A percentile compares a stretch with the other conserved stretches of the same genome.
Evolutionary conservation across 1,140 invertebrate species (phyloP).

Genomic region (Ptiloglossa arizonensis): DNA sequence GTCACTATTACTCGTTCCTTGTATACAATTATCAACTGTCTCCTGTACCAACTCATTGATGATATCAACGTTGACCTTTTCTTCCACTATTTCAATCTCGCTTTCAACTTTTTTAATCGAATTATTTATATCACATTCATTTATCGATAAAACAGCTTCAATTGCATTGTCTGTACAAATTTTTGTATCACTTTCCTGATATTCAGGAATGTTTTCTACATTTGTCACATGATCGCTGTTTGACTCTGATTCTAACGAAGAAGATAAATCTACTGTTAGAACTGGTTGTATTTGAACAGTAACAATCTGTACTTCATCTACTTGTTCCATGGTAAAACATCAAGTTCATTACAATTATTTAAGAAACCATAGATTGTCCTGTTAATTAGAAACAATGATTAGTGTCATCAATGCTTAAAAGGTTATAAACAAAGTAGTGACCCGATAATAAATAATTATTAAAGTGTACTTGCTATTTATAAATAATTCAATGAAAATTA

Average conservation of each 20-base stretch:
- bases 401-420: background rate
- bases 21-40: no score
- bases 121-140: conserved; percentile 8
- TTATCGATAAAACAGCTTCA: background rate
- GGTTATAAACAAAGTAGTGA: background rate
- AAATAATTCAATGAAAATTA: background rate
- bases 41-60: background rate
- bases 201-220: background rate
- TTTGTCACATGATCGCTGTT: background rate
- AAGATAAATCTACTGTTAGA: background rate
- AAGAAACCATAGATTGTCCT: conserved; percentile 52
- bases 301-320: conserved; percentile 24
- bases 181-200: background rate
- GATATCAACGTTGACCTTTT: background rate
- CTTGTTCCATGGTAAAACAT: conserved; percentile 58
- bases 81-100: background rate
- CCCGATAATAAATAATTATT: background rate
- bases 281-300: background rate
- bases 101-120: background rate
- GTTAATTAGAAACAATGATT: conserved; percentile 28
- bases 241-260: background rate
- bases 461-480: background rate
- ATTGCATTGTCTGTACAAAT: background rate
- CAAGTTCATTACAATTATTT: conserved; percentile 36
- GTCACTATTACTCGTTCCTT: no score